These are phyloP conservation scores for Psittacus erithacus DNA, from an alignment of 2,113 vertebrate species.

Conservation along the genomic window DNA sequence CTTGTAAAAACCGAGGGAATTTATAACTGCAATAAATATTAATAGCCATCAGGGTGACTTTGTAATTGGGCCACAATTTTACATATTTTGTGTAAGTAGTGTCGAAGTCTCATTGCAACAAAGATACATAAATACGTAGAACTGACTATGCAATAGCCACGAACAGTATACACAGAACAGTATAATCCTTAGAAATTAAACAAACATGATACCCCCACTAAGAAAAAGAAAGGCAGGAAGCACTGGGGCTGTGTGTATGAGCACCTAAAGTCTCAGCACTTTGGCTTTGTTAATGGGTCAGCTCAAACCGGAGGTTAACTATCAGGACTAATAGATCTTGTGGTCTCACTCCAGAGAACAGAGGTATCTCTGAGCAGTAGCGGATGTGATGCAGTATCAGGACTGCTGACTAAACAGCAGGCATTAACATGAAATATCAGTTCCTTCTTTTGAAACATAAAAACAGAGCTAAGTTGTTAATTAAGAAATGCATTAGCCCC, in stretches of 20 bases:
- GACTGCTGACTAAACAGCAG: slow-evolving; percentile 36
- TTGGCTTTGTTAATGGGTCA: not conserved
- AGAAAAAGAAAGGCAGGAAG: slow-evolving; percentile 2
- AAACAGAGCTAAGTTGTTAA: not conserved
- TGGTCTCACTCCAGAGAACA: slow-evolving; percentile 45
- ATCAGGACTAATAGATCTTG: slow-evolving; percentile 41
- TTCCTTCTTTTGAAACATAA: not conserved
- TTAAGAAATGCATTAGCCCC: not conserved
- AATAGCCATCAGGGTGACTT: not conserved
- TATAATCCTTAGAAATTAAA: slow-evolving; percentile 16
- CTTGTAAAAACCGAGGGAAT: not conserved
- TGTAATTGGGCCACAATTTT: slow-evolving; percentile 17
- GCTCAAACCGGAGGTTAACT: slow-evolving; percentile 55
- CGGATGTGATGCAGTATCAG: slow-evolving; percentile 30
- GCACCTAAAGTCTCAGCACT: slow-evolving; percentile 24
- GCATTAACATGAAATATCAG: not conserved
- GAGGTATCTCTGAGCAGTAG: not conserved
- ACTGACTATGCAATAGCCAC: not conserved
- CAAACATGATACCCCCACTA: slow-evolving; percentile 1
- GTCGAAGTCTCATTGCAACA: not conserved
- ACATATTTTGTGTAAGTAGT: not conserved
- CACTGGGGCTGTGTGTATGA: not conserved
- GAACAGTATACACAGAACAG: not conserved
- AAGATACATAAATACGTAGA: not conserved
- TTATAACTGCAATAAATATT: not conserved